phyloP scores from a whole-genome alignment of 2,888 invertebrate genomes.

The Elysia crispata region DNA sequence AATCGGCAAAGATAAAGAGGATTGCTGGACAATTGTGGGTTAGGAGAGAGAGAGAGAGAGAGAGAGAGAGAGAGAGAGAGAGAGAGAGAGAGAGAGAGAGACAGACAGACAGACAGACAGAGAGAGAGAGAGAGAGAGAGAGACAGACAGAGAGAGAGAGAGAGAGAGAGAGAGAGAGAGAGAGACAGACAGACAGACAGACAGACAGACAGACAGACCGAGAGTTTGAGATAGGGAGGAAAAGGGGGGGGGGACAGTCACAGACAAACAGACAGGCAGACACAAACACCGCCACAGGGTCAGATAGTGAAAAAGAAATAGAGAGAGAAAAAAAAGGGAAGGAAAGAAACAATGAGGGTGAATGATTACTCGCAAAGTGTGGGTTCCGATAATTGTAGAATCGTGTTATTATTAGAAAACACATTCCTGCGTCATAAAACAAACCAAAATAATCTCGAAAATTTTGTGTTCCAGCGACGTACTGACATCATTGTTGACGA shows the following conservation, averaged over 20 bases:
- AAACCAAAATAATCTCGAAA: too few species aligned
- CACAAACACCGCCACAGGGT: too few species aligned
- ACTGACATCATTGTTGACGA: too few species aligned
- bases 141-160: background rate
- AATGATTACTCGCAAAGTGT: background rate
- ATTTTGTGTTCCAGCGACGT: too few species aligned
- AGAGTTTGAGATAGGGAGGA: background rate
- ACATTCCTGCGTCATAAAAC: too few species aligned
- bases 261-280: background rate
- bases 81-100: constrained; percentile 30
- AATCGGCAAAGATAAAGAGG: background rate
- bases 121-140: constrained; percentile 13
- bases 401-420: too few species aligned
- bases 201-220: background rate
- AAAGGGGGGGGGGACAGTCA: background rate
- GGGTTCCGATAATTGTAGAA: too few species aligned
- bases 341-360: background rate
- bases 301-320: background rate
- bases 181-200: constrained; percentile 3
- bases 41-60: too few species aligned
- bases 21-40: background rate
- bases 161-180: background rate
- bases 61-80: constrained; percentile 1
- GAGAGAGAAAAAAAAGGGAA: background rate
- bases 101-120: constrained; percentile 14